phyloP scores from a whole-genome alignment of 2,888 invertebrate genomes.

The Eilema sororculum region DNA sequence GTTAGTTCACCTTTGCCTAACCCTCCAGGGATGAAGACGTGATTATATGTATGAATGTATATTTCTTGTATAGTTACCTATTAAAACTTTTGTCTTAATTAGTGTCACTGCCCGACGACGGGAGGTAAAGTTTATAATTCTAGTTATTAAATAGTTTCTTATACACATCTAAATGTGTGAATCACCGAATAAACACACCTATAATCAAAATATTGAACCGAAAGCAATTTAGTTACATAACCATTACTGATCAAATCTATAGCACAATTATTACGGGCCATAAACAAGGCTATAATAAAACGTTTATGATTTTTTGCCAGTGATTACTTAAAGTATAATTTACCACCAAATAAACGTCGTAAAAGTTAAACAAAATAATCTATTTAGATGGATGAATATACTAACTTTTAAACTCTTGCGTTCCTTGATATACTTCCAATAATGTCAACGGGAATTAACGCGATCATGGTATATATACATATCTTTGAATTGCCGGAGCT shows the following conservation, averaged over 20 bases:
- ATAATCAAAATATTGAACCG: slow-evolving; percentile 37
- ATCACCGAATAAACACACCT: slow-evolving; percentile 26
- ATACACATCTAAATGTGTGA: slow-evolving; percentile 38
- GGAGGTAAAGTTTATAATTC: slow-evolving; percentile 17
- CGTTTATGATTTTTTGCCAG: slow-evolving; percentile 36
- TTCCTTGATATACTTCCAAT: too few relatives aligned
- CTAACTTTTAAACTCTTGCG: too few relatives aligned
- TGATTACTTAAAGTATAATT: not conserved
- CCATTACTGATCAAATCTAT: slow-evolving; percentile 39
- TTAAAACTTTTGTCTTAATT: not conserved
- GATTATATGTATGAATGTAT: too few relatives aligned
- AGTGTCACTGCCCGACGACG: not conserved
- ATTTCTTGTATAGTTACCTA: too few relatives aligned
- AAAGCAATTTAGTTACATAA: slow-evolving; percentile 50
- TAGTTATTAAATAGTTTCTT: slow-evolving; percentile 20
- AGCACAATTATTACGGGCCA: slow-evolving; percentile 45
- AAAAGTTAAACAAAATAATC: slow-evolving; percentile 20
- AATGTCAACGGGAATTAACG: too few relatives aligned
- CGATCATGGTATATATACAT: too few relatives aligned
- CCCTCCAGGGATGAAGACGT: too few relatives aligned
- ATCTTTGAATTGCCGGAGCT: too few relatives aligned
- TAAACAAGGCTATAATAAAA: slow-evolving; percentile 45
- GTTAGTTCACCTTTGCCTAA: too few relatives aligned
- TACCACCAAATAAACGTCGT: slow-evolving; percentile 21
- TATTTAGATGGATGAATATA: not conserved